Evolutionary conservation across 1,140 invertebrate species (phyloP), one percentile per base, ranked within the genome.

Genomic region (Schmidtea mediterranea): DNA sequence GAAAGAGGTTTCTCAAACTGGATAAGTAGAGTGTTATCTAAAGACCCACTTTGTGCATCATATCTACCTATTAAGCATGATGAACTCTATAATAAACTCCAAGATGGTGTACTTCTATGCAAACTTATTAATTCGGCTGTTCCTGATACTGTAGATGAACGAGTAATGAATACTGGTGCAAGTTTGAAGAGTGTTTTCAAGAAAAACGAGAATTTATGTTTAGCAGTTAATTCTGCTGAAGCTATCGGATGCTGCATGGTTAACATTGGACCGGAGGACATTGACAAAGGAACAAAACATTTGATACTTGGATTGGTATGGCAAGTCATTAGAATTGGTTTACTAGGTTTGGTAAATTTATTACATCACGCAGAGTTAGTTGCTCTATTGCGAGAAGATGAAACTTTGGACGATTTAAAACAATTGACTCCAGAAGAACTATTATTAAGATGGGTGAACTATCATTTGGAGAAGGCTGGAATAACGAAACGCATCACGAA

Each of bases 261-360:
- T 51, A 98, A 98, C 66, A 95, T 97, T 55, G 89, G 94, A 60
- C 84, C 84, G 3, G 82, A 89, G 58, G 89, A 94, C 66, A 66
- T 97, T 46, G 76, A 76, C 18, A 82, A 89, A 68, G 87, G 81
- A 56, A 83, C 81, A 64, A 83, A 82, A 2, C 90, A 97, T 70
- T 68, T 98, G 55, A 82, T 95, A 3, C 72, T 98, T 18, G 90
- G 90, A 38, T 70, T 98, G 0, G 69, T 97, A 1, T 98, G 90
- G 90, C 90, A 97, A 69, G 94, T 97, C 54, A 97, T 97, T 57
- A 73, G 87, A 73, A 94, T 95, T 57, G 89, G 89, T 59, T 69
- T 97, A 2, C 87, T 97, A 67, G 90, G 84, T 69, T 87, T 95
- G 66, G 95, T 98, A 56, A 89, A 89, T 5, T 66, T 98, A 52